phyloP scores from a whole-genome alignment of 2,888 invertebrate genomes.

The Dastarcus helophoroides region DNA sequence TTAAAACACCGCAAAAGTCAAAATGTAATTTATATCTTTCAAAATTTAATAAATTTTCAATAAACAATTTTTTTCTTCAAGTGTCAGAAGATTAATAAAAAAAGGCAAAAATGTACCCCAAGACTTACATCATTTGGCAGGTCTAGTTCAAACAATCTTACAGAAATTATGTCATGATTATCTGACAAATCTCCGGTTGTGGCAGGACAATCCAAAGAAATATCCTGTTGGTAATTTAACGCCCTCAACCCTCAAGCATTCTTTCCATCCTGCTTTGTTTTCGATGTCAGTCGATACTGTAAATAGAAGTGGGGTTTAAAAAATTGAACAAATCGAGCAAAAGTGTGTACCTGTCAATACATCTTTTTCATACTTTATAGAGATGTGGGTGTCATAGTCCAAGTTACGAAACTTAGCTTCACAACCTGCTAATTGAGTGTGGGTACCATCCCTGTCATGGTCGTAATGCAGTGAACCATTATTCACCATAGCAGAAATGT shows the following conservation, averaged over 20 bases:
- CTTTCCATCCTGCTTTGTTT: constrained; percentile 86
- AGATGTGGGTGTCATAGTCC: constrained; percentile 80
- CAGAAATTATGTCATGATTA: constrained; percentile 87
- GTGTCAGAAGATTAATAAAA: too few species aligned
- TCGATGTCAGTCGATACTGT: constrained; percentile 87
- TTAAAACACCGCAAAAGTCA: too few species aligned
- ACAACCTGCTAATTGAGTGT: constrained; percentile 94
- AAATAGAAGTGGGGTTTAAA: background rate
- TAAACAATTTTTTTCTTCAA: too few species aligned
- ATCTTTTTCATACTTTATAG: constrained; percentile 86
- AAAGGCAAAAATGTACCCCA: too few species aligned
- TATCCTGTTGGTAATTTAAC: constrained; percentile 91
- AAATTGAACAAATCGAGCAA: background rate
- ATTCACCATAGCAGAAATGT: constrained; percentile 95
- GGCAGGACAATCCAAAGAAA: constrained; percentile 85
- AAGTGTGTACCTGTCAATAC: constrained; percentile 58
- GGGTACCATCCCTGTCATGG: constrained; percentile 97
- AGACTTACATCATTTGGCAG: constrained; percentile 9
- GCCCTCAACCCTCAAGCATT: constrained; percentile 81
- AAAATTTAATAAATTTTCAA: too few species aligned
- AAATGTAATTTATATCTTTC: too few species aligned
- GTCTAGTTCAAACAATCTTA: constrained; percentile 88
- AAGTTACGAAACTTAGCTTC: constrained; percentile 89
- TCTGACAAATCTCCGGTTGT: constrained; percentile 96
- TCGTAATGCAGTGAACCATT: constrained; percentile 94